phyloP scores from a whole-genome alignment of 2,888 invertebrate genomes.

The Alentia gelatinosa region DNA sequence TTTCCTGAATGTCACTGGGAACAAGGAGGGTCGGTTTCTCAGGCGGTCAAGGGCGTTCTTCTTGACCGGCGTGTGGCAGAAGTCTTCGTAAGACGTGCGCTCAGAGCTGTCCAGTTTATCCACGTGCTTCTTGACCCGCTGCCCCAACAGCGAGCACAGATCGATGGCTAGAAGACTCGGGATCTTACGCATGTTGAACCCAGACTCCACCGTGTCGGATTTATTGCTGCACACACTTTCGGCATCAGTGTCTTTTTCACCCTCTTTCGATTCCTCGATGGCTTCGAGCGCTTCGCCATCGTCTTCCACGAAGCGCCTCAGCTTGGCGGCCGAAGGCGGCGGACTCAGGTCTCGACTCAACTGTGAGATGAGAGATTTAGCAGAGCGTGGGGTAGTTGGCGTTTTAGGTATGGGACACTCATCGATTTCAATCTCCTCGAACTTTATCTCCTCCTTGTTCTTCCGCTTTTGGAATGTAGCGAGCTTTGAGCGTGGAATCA shows the following conservation, averaged over 20 bases:
- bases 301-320: neutral
- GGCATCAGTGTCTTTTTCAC: neutral
- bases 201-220: neutral
- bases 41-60: slow-evolving; percentile 70
- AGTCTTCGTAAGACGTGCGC: slow-evolving; percentile 65
- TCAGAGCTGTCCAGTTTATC: slow-evolving; percentile 58
- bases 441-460: slow-evolving; percentile 58
- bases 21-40: slow-evolving; percentile 68
- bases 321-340: slow-evolving; percentile 9
- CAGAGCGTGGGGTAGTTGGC: slow-evolving; percentile 73
- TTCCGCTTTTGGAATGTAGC: slow-evolving; percentile 21
- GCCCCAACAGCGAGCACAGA: slow-evolving; percentile 72
- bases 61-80: slow-evolving; percentile 73
- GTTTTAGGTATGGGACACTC: slow-evolving; percentile 56
- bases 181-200: neutral
- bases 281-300: neutral
- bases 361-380: slow-evolving; percentile 76
- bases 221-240: slow-evolving; percentile 37
- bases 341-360: slow-evolving; percentile 70
- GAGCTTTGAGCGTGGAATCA: neutral
- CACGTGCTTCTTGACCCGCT: slow-evolving; percentile 72
- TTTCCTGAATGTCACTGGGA: slow-evolving; percentile 70
- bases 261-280: neutral
- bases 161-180: slow-evolving; percentile 72
- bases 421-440: slow-evolving; percentile 61